Evolutionary conservation across 1,140 invertebrate genomes (phyloP).

Genomic region (Anastrepha ludens): DNA sequence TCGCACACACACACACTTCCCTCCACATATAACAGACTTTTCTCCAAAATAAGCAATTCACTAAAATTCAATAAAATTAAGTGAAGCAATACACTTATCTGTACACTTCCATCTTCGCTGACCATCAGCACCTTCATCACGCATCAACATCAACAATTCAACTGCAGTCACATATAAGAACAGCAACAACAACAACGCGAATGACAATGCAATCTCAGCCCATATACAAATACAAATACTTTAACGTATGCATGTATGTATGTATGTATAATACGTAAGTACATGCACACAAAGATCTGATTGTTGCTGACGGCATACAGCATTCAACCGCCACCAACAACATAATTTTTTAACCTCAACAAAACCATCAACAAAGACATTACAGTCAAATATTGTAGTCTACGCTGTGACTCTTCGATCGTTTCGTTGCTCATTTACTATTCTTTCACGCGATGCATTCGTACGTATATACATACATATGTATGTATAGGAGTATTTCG

Average conservation of each 20-base stretch:
- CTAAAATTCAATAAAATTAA: constrained; percentile 31
- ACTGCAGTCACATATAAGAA: not conserved
- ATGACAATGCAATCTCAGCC: not conserved
- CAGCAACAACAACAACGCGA: not conserved
- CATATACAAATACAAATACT: not conserved
- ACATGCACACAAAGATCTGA: not conserved
- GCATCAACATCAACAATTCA: constrained; percentile 39
- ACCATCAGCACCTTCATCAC: constrained; percentile 48
- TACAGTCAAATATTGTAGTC: constrained; percentile 32
- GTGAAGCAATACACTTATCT: constrained; percentile 49
- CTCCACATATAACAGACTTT: no score
- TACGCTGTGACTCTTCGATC: constrained; percentile 15
- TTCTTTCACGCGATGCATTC: constrained; percentile 18
- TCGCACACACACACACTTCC: no score
- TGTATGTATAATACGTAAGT: not conserved
- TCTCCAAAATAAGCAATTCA: not conserved
- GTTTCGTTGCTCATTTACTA: constrained; percentile 38
- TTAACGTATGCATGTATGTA: not conserved
- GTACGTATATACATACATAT: not conserved
- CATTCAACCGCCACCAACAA: constrained; percentile 24
- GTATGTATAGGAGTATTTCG: not conserved
- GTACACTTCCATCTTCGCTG: constrained; percentile 41
- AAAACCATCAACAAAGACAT: constrained; percentile 41
- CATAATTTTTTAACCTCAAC: constrained; percentile 50
- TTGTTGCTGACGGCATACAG: constrained; percentile 4